A percentile compares a stretch with the other conserved stretches of the same genome.
phyloP scores from a whole-genome alignment of 2,888 invertebrate species.

The Empis stercorea region DNA sequence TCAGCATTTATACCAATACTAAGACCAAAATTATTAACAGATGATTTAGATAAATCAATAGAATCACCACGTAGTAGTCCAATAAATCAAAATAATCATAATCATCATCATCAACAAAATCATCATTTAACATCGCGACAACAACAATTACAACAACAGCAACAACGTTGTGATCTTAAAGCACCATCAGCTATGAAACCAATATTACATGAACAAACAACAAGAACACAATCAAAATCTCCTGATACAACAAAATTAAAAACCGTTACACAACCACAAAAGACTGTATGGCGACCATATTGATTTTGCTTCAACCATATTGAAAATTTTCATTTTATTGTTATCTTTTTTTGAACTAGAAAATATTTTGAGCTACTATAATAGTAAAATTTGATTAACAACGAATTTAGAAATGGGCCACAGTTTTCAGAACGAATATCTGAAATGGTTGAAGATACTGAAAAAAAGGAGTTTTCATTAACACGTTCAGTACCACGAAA shows the following conservation, averaged over 20 bases:
- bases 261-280: conserved; percentile 43
- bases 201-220: conserved; percentile 37
- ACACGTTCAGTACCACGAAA: no score
- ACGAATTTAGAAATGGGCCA: no score
- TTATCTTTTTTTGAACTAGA: no score
- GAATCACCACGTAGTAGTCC: conserved; percentile 25
- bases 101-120: background rate
- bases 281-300: conserved; percentile 65
- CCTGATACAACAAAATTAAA: conserved; percentile 47
- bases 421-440: no score
- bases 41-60: conserved; percentile 26
- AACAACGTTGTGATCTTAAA: conserved; percentile 44
- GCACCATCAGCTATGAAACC: conserved; percentile 44
- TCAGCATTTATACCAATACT: conserved; percentile 59
- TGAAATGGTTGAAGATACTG: no score
- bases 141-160: conserved; percentile 44
- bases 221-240: conserved; percentile 7
- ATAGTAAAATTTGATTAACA: no score
- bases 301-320: conserved; percentile 22
- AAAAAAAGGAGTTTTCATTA: no score
- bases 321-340: no score
- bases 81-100: background rate
- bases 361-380: no score
- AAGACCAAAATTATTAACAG: conserved; percentile 28
- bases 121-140: conserved; percentile 4